Percentiles rank a stretch among this genome's conserved stretches.
phyloP scores from a whole-genome alignment of 1,140 invertebrate genomes.

The Atta cephalotes region DNA sequence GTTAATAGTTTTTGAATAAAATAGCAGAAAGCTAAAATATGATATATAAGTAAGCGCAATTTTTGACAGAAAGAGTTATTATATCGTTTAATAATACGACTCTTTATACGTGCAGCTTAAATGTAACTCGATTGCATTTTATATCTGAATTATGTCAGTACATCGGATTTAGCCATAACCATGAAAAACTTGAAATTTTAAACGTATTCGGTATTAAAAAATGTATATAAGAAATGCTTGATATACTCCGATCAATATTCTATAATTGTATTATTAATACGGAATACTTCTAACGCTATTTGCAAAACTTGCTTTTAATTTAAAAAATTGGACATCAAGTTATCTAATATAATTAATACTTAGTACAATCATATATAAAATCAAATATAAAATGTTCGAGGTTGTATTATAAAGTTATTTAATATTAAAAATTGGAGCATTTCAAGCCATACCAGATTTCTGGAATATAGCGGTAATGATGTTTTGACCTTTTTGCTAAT shows the following conservation, averaged over 20 bases:
- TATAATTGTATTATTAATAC: neutral
- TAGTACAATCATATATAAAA: neutral
- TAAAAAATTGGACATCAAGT: neutral
- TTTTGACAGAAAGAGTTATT: neutral
- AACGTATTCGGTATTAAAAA: constrained; percentile 19
- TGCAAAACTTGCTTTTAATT: constrained; percentile 9
- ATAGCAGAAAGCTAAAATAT: neutral
- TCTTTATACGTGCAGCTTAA: neutral
- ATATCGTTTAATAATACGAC: neutral
- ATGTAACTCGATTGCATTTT: neutral
- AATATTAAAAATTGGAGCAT: constrained; percentile 5
- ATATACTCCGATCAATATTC: neutral
- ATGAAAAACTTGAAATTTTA: neutral
- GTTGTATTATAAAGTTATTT: constrained; percentile 1
- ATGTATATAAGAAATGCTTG: neutral
- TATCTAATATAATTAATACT: neutral
- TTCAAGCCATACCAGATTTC: neutral
- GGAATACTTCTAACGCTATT: neutral
- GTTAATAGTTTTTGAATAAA: neutral
- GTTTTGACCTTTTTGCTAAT: neutral
- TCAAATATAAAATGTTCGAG: neutral
- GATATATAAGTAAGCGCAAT: neutral
- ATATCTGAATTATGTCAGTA: neutral
- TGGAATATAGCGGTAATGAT: neutral
- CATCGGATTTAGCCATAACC: neutral